Base-by-base conservation (phyloP, 2,797 vertebrate genomes). In the Bovichtus diacanthus region DNA sequence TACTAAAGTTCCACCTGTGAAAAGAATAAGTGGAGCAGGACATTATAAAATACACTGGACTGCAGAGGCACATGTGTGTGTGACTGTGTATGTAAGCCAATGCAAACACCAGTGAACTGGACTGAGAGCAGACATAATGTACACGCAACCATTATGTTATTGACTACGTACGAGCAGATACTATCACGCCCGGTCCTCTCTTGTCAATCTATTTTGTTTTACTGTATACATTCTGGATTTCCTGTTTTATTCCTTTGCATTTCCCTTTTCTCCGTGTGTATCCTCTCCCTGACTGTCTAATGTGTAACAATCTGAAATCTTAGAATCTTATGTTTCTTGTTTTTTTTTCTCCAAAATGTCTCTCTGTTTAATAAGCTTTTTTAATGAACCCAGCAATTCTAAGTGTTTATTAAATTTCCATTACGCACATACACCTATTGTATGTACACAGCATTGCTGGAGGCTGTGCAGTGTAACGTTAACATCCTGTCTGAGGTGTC, bases 401-500 rank as follows among this genome's bases (percentile, higher is more conserved):
- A 29, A 15, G 36, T 27, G 25, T 62, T 74, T 23, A 71, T 78
- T 27, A 10, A 21, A 77, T 79, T 74, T 83, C 74, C 77, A 71
- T 56, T 64, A 70, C 15, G 4, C 27, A 31, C 55, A 60, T 34
- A 34, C 65, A 54, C 43, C 49, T 21, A 31, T 19, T 78, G 25
- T 72, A 56, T 71, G 54, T 77, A 63, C 61, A 73, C 67, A 64
- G 49, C 46, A 76, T 87, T 55, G 69, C 63, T 41, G 69, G 21
- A 77, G 36, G 56, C 36, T 15, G 19, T 27, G 11, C 23, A 60
- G 56, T 13, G 6, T 25, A 31, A 27, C 25, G 69, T 63, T 53
- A 74, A 85, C 77, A 87, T 90, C 86, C 84, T 90, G 86, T 43
- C 73, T 21, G 12, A 80, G 50, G 66, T 43, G 5, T 82, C 84